A percentile compares a stretch with the other conserved stretches of the same genome.
Evolutionary conservation across 2,113 vertebrate genomes (phyloP).

Genomic region (Abramis brama): DNA sequence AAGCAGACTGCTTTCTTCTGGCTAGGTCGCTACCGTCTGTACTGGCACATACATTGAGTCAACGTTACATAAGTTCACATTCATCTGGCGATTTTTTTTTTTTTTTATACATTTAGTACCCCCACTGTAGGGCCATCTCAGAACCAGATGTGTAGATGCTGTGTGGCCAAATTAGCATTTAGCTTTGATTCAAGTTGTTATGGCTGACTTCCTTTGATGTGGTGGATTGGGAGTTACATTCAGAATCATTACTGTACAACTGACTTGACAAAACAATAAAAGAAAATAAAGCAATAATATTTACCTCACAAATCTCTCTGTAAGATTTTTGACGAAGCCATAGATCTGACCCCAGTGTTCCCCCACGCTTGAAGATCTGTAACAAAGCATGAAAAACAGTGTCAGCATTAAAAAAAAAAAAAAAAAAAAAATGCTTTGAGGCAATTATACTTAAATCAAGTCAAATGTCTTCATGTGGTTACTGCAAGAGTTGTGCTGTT

Average conservation of each 20-base stretch:
- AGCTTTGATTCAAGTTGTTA: background rate
- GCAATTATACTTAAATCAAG: slow-evolving; percentile 28
- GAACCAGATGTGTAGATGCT: slow-evolving; percentile 49
- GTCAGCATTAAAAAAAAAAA: slow-evolving; percentile 7
- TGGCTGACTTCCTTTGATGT: background rate
- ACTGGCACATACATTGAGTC: slow-evolving; percentile 76
- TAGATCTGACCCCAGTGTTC: slow-evolving; percentile 88
- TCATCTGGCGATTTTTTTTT: slow-evolving; percentile 56
- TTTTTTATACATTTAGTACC: background rate
- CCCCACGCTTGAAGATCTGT: slow-evolving; percentile 89
- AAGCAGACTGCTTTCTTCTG: slow-evolving; percentile 78
- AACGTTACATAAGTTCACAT: slow-evolving; percentile 74
- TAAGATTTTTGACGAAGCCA: slow-evolving; percentile 88
- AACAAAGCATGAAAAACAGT: background rate
- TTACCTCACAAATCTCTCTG: slow-evolving; percentile 92
- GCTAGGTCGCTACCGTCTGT: slow-evolving; percentile 80
- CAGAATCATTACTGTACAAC: background rate
- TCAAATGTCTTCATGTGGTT: slow-evolving; percentile 7
- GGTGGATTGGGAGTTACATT: background rate
- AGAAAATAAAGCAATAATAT: background rate
- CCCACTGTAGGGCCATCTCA: slow-evolving; percentile 26
- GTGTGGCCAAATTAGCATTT: background rate
- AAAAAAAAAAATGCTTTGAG: slow-evolving; percentile 16
- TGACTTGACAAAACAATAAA: background rate
- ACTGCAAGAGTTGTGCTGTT: background rate